Evolutionary conservation across 2,888 invertebrate species (phyloP).

Genomic region (Apocheima hispidaria): DNA sequence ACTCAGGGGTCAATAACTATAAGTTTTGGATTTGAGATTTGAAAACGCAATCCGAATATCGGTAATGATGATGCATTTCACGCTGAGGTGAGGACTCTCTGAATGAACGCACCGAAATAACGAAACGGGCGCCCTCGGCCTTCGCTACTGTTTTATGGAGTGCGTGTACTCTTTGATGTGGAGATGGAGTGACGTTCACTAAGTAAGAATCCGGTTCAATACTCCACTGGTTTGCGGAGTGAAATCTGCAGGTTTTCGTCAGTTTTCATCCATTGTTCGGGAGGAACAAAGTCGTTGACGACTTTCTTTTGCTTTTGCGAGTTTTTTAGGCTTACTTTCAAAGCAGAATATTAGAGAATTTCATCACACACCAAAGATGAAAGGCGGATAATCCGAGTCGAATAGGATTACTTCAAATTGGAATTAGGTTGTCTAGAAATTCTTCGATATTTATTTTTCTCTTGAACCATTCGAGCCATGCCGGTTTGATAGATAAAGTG

Average conservation of each 20-base stretch:
- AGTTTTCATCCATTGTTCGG: conserved; percentile 37
- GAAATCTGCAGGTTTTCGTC: conserved; percentile 34
- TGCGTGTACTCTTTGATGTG: conserved; percentile 48
- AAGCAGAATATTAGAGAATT: background rate
- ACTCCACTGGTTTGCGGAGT: conserved; percentile 34
- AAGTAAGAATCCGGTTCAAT: conserved; percentile 49
- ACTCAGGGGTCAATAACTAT: conserved; percentile 44
- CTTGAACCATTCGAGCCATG: conserved; percentile 9
- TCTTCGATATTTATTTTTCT: background rate
- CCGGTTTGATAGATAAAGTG: conserved; percentile 42
- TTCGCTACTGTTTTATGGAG: conserved; percentile 58
- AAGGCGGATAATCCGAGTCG: background rate
- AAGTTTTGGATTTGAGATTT: conserved; percentile 37
- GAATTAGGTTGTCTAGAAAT: conserved; percentile 4
- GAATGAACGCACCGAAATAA: conserved; percentile 79
- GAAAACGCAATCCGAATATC: conserved; percentile 40
- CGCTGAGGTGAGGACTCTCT: conserved; percentile 63
- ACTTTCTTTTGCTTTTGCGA: conserved; percentile 27
- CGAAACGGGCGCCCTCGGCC: conserved; percentile 70
- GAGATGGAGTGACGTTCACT: conserved; percentile 46
- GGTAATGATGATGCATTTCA: conserved; percentile 60
- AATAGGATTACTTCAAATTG: background rate
- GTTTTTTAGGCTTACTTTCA: conserved; percentile 10
- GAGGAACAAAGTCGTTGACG: conserved; percentile 17
- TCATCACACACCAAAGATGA: background rate